Evolutionary conservation across 2,113 vertebrate genomes (phyloP).

Genomic region (Hemiscyllium ocellatum): DNA sequence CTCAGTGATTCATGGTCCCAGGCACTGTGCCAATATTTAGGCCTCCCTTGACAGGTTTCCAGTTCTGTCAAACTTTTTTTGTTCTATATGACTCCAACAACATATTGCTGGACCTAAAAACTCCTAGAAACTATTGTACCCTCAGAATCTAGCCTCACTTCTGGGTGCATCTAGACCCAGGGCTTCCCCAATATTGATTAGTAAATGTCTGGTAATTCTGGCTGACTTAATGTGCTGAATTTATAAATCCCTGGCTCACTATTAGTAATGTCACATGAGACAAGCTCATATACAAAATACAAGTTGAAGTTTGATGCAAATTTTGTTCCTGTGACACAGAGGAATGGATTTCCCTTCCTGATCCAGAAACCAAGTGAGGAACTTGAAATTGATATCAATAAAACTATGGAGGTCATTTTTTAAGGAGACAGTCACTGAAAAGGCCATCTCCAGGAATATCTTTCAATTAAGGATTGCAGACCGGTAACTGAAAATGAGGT

Average conservation of each 20-base stretch:
- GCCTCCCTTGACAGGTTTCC: neutral
- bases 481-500: neutral
- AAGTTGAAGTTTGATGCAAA: neutral
- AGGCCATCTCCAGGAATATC: neutral
- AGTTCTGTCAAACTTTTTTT: neutral
- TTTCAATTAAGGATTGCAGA: neutral
- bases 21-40: neutral
- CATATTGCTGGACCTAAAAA: neutral
- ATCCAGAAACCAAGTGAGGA: neutral
- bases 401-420: neutral
- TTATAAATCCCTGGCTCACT: neutral
- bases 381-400: neutral
- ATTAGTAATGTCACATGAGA: neutral
- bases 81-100: neutral
- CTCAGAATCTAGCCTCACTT: neutral
- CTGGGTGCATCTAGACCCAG: neutral
- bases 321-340: neutral
- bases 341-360: neutral
- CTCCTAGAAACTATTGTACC: neutral
- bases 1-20: neutral
- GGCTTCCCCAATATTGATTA: neutral
- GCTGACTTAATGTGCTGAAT: neutral
- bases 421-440: neutral
- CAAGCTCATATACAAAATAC: neutral
- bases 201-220: neutral